These are phyloP conservation scores for Toxonevra muliebris DNA, from an alignment of 2,888 invertebrate species.

Conservation along the genomic window DNA sequence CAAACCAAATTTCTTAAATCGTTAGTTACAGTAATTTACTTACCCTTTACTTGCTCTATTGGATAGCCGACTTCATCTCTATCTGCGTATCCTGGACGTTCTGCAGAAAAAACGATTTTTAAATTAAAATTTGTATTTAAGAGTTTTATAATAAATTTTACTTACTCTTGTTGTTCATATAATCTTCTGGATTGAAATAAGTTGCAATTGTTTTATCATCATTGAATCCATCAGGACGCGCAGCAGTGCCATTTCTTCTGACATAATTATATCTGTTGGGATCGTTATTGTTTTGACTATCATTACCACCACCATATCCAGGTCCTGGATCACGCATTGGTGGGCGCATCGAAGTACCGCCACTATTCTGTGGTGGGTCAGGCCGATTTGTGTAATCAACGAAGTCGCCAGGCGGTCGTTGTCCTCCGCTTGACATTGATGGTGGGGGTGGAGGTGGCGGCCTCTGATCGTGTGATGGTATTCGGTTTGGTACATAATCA, in stretches of 20 bases:
- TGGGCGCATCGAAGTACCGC: conserved; percentile 43
- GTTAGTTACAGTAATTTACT: conserved; percentile 32
- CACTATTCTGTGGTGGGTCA: conserved; percentile 47
- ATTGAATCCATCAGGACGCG: conserved; percentile 45
- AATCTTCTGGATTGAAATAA: conserved; percentile 64
- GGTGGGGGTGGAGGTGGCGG: conserved; percentile 37
- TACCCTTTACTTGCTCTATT: conserved; percentile 53
- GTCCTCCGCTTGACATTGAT: conserved; percentile 12
- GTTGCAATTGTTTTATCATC: conserved; percentile 62
- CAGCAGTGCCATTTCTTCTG: conserved; percentile 42
- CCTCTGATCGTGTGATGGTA: conserved; percentile 38
- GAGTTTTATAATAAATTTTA: neutral
- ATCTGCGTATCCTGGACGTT: conserved; percentile 47
- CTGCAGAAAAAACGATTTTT: conserved; percentile 36
- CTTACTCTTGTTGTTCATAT: conserved; percentile 59
- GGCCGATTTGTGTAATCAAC: conserved; percentile 58
- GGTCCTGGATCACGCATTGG: conserved; percentile 37
- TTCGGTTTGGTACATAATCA: conserved; percentile 24
- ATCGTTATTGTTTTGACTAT: conserved; percentile 27
- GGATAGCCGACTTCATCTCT: conserved; percentile 48
- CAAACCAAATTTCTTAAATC: neutral
- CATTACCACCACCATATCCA: conserved; percentile 28
- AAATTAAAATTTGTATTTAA: neutral
- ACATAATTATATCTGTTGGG: conserved; percentile 47
- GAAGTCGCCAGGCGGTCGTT: conserved; percentile 40